Conservation (phyloP, 2,888 invertebrate species). For the Andrena haemorrhoa region DNA sequence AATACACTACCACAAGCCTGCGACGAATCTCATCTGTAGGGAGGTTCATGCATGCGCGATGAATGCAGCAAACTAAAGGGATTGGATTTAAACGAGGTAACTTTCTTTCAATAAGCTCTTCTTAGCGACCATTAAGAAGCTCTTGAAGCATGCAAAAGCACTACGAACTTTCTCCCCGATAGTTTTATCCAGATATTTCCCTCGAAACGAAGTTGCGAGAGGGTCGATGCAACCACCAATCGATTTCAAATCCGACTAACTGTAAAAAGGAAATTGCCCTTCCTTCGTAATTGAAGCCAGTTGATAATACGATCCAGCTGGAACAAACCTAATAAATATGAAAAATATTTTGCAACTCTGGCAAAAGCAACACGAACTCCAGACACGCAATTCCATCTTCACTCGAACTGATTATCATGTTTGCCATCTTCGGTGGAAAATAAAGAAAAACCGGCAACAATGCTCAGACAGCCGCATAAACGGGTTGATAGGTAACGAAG, state of each 20-base stretch:
- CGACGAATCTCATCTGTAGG: conserved; percentile 23
- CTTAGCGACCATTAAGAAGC: conserved; percentile 64
- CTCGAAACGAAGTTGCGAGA: conserved; percentile 44
- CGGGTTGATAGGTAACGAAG: background rate
- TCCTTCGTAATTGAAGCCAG: background rate
- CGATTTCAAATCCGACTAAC: conserved; percentile 18
- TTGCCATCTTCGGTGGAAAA: background rate
- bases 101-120: conserved; percentile 69
- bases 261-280: conserved; percentile 9
- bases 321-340: background rate
- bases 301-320: background rate
- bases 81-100: conserved; percentile 67
- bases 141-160: conserved; percentile 65
- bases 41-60: conserved; percentile 50
- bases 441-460: background rate
- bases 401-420: no score
- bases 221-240: conserved; percentile 16
- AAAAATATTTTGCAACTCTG: no score
- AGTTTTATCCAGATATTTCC: conserved; percentile 60
- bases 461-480: background rate
- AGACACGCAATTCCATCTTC: no score
- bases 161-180: conserved; percentile 57
- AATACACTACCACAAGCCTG: conserved; percentile 15
- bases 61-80: conserved; percentile 53
- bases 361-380: no score